Evolutionary conservation across 2,888 invertebrate genomes (phyloP).

Genomic region (Heliconius cydno): DNA sequence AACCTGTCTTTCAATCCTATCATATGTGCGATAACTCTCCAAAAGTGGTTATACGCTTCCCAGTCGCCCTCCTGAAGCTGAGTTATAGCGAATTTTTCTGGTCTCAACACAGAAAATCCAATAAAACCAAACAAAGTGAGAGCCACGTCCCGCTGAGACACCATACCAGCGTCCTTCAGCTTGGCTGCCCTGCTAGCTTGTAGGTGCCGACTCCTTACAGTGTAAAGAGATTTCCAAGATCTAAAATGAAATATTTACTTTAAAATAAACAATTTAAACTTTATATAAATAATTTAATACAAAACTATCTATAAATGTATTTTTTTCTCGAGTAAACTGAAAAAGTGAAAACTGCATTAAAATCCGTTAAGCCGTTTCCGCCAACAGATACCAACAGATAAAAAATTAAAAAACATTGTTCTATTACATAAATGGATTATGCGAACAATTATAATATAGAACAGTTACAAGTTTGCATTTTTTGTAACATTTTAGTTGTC

Average conservation of each 20-base stretch:
- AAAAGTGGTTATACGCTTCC: constrained; percentile 89
- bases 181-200: constrained; percentile 76
- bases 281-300: too few relatives aligned
- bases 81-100: constrained; percentile 84
- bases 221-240: constrained; percentile 84
- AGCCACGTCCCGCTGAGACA: constrained; percentile 90
- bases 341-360: too few relatives aligned
- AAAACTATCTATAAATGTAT: too few relatives aligned
- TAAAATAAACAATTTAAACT: too few relatives aligned
- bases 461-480: too few relatives aligned
- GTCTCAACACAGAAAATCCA: constrained; percentile 85
- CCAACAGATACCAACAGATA: too few relatives aligned
- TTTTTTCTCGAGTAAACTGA: too few relatives aligned
- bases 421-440: too few relatives aligned
- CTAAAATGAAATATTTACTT: constrained; percentile 57
- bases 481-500: too few relatives aligned
- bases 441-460: too few relatives aligned
- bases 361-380: too few relatives aligned
- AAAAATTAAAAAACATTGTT: too few relatives aligned
- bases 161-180: constrained; percentile 69
- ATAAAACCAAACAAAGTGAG: constrained; percentile 92
- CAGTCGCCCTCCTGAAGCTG: constrained; percentile 82
- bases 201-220: constrained; percentile 85
- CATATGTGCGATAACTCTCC: constrained; percentile 89
- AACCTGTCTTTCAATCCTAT: constrained; percentile 90